A percentile compares a stretch with the other conserved stretches of the same genome.
These are phyloP conservation scores for Corythornis cristatus DNA, from an alignment of 2,113 vertebrate species.

Conservation along the genomic window DNA sequence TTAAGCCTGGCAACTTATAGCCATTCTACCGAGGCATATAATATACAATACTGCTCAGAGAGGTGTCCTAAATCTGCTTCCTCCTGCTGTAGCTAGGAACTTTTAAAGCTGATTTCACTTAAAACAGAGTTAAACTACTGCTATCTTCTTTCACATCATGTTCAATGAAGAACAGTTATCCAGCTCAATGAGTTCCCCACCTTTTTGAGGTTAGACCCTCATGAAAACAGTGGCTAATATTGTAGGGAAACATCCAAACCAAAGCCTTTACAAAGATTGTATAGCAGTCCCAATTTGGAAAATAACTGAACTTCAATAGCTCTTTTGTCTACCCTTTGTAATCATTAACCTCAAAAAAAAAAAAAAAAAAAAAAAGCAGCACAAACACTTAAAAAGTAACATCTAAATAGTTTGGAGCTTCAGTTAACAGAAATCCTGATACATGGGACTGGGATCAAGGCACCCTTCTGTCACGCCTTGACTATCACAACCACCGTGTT, in stretches of 20 bases:
- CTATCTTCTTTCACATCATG: not conserved
- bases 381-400: not conserved
- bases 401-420: not conserved
- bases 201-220: not conserved
- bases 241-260: not conserved
- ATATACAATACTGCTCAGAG: not conserved
- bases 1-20: not conserved
- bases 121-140: not conserved
- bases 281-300: not conserved
- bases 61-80: not conserved
- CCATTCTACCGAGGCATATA: not conserved
- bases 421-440: not conserved
- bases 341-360: not conserved
- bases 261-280: not conserved
- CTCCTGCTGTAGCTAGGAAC: not conserved
- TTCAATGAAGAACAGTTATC: not conserved
- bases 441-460: not conserved
- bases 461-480: not conserved
- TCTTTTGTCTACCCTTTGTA: not conserved
- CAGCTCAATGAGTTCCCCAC: not conserved
- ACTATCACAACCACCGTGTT: accelerated
- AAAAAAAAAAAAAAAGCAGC: not conserved
- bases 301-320: not conserved
- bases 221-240: not conserved
- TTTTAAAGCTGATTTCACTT: not conserved